Percentiles rank a stretch among this genome's conserved stretches.
Conservation (phyloP, 1,140 invertebrate genomes). For the Platyscapa corneri region DNA sequence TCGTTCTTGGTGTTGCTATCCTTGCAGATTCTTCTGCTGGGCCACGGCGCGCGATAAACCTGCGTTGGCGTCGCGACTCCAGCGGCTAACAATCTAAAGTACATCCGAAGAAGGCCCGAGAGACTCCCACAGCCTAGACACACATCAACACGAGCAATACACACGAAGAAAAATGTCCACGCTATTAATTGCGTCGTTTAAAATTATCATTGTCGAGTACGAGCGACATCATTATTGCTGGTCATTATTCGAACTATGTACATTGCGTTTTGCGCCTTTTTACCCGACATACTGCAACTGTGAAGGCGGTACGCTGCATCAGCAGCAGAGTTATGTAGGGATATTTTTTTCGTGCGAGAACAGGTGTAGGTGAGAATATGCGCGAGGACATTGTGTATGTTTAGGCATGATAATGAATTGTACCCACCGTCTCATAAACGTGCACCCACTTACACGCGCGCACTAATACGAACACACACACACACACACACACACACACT, state of each 20-base stretch:
- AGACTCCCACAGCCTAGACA: neutral
- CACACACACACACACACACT: too few species aligned
- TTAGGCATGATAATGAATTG: neutral
- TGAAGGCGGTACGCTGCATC: neutral
- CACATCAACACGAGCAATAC: neutral
- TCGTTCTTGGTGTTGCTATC: neutral
- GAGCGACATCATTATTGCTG: conserved; percentile 38
- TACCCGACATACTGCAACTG: conserved; percentile 5
- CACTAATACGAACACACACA: too few species aligned
- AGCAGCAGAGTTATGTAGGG: neutral
- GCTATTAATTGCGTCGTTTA: conserved; percentile 32
- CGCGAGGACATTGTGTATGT: neutral
- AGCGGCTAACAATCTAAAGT: neutral
- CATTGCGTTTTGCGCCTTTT: conserved; percentile 41
- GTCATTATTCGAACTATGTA: conserved; percentile 42
- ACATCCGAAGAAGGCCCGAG: neutral
- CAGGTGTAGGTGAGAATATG: neutral
- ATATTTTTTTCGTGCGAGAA: neutral
- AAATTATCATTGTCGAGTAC: conserved; percentile 37
- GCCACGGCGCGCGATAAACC: conserved; percentile 13
- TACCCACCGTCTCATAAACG: too few species aligned
- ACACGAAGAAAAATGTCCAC: conserved; percentile 32
- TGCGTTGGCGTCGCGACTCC: neutral
- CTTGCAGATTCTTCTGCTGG: conserved; percentile 4
- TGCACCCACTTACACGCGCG: too few species aligned